Evolutionary conservation across 2,113 vertebrate genomes (phyloP).

Genomic region (Laticauda laticaudata): DNA sequence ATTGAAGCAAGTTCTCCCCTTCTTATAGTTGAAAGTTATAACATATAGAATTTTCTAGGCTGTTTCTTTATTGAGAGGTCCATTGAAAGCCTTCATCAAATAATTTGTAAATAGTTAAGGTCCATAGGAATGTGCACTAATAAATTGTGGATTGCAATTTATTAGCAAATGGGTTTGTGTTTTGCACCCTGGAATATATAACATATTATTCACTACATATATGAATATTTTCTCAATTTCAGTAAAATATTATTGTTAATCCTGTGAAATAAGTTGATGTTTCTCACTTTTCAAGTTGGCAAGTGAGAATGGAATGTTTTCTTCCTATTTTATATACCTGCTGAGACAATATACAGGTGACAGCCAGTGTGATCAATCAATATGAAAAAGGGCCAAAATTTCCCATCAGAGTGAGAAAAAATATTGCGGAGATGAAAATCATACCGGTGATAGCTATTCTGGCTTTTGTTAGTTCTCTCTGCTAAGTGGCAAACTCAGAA

Average conservation of each 20-base stretch:
- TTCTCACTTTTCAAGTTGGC: background rate
- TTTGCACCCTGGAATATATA: background rate
- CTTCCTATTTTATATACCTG: background rate
- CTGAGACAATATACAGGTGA: background rate
- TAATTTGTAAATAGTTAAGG: background rate
- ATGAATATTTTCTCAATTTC: background rate
- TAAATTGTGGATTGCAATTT: background rate
- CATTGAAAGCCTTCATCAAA: background rate
- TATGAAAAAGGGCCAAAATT: background rate
- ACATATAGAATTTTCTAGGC: background rate
- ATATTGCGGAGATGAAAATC: background rate
- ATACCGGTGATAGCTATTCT: background rate
- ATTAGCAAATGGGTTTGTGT: background rate
- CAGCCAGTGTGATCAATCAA: background rate
- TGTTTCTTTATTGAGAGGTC: background rate
- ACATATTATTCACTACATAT: background rate
- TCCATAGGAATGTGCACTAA: background rate
- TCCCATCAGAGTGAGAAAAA: background rate
- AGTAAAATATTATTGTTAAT: background rate
- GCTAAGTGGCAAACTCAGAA: background rate
- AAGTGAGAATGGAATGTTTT: background rate
- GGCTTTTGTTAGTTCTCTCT: background rate
- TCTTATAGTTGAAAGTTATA: background rate
- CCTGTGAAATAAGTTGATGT: background rate
- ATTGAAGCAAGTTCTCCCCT: background rate